Conservation (phyloP, 2,797 vertebrate species). For the Pipistrellus kuhlii region DNA sequence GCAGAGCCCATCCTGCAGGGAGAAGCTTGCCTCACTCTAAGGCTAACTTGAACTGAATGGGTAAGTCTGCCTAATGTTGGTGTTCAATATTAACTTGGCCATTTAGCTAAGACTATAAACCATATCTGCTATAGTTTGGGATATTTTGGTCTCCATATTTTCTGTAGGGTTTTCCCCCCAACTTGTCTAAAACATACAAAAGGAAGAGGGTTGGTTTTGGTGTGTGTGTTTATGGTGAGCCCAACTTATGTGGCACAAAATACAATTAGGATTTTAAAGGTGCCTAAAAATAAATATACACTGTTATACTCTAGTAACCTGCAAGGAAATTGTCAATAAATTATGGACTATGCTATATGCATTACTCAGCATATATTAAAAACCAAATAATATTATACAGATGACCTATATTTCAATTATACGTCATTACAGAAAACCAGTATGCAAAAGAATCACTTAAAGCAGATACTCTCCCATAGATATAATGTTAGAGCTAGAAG, state of each 20-base stretch:
- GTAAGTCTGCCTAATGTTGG: not conserved
- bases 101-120: not conserved
- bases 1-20: not conserved
- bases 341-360: not conserved
- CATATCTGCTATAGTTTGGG: not conserved
- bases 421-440: not conserved
- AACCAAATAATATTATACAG: not conserved
- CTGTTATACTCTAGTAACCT: constrained; percentile 16
- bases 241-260: not conserved
- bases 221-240: not conserved
- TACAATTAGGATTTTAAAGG: constrained; percentile 22
- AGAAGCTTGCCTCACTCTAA: not conserved
- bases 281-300: not conserved
- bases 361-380: constrained; percentile 25
- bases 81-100: not conserved
- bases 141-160: not conserved
- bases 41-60: not conserved
- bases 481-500: not conserved
- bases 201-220: not conserved
- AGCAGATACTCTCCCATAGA: not conserved
- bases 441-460: not conserved
- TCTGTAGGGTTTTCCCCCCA: not conserved
- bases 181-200: not conserved
- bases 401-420: not conserved
- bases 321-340: constrained; percentile 37